Percentiles rank a stretch among this genome's conserved stretches.
These are phyloP conservation scores for Zaprionus ghesquierei DNA, from an alignment of 1,140 invertebrate species.

Conservation along the genomic window DNA sequence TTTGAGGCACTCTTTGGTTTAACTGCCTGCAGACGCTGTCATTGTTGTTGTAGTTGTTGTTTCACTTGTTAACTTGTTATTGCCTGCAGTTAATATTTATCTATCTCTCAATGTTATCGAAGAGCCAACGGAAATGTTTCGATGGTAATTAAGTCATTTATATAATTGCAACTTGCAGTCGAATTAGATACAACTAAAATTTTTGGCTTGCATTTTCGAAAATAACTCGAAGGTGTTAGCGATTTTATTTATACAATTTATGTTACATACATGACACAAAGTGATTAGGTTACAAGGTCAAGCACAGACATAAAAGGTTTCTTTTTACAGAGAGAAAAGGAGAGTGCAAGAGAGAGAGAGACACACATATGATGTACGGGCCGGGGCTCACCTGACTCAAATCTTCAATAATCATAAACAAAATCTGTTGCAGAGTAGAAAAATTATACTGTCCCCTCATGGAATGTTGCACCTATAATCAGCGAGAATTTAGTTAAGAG, in stretches of 20 bases:
- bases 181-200: not conserved
- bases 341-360: not conserved
- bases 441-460: slow-evolving; percentile 17
- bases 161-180: slow-evolving; percentile 22
- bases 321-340: not conserved
- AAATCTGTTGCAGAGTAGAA: slow-evolving; percentile 20
- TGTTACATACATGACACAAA: not conserved
- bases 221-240: not conserved
- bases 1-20: slow-evolving; percentile 47
- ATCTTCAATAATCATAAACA: slow-evolving; percentile 29
- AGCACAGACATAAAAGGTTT: not conserved
- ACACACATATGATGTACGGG: slow-evolving; percentile 2
- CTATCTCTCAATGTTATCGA: slow-evolving; percentile 71
- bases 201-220: slow-evolving; percentile 3
- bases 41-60: slow-evolving; percentile 36
- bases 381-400: slow-evolving; percentile 31
- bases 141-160: slow-evolving; percentile 32
- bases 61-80: slow-evolving; percentile 26
- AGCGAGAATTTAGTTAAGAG: not conserved
- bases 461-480: slow-evolving; percentile 26
- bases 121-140: slow-evolving; percentile 64
- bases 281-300: not conserved
- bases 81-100: slow-evolving; percentile 22
- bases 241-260: not conserved
- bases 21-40: slow-evolving; percentile 34